These are phyloP conservation scores for Leptinotarsa texana DNA, from an alignment of 1,140 invertebrate genomes.

Conservation along the genomic window DNA sequence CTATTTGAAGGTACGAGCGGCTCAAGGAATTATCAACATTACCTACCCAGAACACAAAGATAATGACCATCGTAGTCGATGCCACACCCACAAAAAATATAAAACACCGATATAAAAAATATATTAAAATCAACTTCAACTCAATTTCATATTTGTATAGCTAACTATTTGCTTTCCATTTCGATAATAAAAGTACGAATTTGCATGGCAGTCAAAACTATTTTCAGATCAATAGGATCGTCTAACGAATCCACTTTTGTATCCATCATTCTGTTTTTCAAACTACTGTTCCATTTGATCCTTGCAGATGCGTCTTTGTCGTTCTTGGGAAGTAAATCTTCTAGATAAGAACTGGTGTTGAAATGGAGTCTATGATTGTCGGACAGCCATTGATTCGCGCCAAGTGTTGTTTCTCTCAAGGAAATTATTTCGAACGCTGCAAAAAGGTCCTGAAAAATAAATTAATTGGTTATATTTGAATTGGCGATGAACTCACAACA, in stretches of 20 bases:
- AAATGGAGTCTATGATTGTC: slow-evolving; percentile 42
- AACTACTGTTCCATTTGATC: slow-evolving; percentile 11
- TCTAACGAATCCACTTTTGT: slow-evolving; percentile 20
- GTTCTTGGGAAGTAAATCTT: slow-evolving; percentile 18
- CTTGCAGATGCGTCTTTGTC: slow-evolving; percentile 11
- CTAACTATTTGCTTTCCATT: slow-evolving; percentile 9
- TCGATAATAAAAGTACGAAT: slow-evolving; percentile 49
- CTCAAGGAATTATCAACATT: no score
- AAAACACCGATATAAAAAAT: no score
- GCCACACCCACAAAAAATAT: no score
- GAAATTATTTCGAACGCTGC: slow-evolving; percentile 41
- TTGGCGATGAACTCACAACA: no score
- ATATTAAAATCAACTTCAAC: no score
- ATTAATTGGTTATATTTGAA: not conserved
- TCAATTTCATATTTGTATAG: no score
- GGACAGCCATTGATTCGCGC: slow-evolving; percentile 42
- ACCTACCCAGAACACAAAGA: no score
- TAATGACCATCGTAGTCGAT: no score
- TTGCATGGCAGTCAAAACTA: slow-evolving; percentile 45
- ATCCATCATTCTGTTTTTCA: slow-evolving; percentile 20
- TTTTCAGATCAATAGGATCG: slow-evolving; percentile 38
- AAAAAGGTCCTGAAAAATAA: slow-evolving; percentile 45
- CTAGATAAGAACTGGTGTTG: slow-evolving; percentile 23
- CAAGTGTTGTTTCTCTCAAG: slow-evolving; percentile 45
- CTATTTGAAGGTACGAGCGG: no score